Evolutionary conservation across 2,888 invertebrate species (phyloP).

Genomic region (Drosophila hawaiiensis): DNA sequence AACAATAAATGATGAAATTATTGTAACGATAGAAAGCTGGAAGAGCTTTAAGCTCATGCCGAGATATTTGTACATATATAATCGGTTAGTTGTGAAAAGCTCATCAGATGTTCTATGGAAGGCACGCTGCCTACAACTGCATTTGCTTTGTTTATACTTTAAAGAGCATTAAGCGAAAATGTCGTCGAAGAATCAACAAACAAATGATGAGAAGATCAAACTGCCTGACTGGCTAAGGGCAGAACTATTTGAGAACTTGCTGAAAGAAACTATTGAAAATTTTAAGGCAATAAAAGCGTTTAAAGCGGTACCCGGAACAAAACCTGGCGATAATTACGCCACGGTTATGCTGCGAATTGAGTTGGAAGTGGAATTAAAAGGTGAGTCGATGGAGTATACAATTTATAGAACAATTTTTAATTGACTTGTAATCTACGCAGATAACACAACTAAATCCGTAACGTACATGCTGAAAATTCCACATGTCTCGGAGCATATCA

Average conservation of each 20-base stretch:
- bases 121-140: not conserved
- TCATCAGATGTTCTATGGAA: not conserved
- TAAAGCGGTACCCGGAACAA: constrained; percentile 58
- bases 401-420: not conserved
- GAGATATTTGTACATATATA: constrained; percentile 4
- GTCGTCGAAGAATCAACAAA: constrained; percentile 14
- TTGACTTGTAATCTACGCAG: constrained; percentile 4
- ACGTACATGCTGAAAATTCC: constrained; percentile 54
- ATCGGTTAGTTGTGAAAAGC: not conserved
- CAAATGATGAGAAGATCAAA: not conserved
- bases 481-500: constrained; percentile 29
- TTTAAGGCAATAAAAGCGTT: constrained; percentile 59
- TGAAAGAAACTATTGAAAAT: constrained; percentile 46
- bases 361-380: constrained; percentile 66
- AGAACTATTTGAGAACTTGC: constrained; percentile 58
- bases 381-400: constrained; percentile 28
- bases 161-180: constrained; percentile 1
- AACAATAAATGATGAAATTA: not conserved
- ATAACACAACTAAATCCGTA: constrained; percentile 17
- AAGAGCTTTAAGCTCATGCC: constrained; percentile 14
- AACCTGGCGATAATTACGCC: constrained; percentile 78
- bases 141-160: not conserved
- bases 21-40: not conserved
- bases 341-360: constrained; percentile 74
- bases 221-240: constrained; percentile 65